Base-by-base conservation (phyloP, 2,113 vertebrate species). In the Paedocypris sp. region DNA sequence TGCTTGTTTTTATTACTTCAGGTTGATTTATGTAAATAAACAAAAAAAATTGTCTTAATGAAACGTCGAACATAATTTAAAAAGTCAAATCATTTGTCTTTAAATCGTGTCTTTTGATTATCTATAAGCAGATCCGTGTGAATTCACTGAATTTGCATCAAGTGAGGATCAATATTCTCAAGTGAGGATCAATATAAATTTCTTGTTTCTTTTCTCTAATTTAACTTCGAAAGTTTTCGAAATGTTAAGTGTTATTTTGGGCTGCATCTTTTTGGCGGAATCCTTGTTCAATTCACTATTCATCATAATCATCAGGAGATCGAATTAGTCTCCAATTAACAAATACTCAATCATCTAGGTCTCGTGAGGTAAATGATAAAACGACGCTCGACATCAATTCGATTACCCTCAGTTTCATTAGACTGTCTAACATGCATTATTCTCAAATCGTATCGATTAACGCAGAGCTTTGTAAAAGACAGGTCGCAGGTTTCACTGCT, bases 371-470 rank as follows among this genome's bases (percentile, higher is more conserved):
- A 20, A 28, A 47, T 60, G 58, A 60, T 53, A 39, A 36, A 58
- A 64, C 50, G 31, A 22, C 57, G 26, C 41, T 66, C 49, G 35
- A 39, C 36, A 60, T 56, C 56, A 69, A 73, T 73, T 76, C 41
- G 71, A 72, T 72, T 70, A 76, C 20, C 57, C 18, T 15, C 58
- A 42, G 57, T 64, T 70, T 56, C 74, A 69, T 72, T 67, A 76
- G 71, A 64, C 60, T 39, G 64, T 63, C 69, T 72, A 74, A 76
- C 67, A 72, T 74, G 65, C 36, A 68, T 64, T 64, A 61, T 68
- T 50, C 12, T 10, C 39, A 46, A 60, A 76, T 50, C 36, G 64
- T 58, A 72, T 72, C 58, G 69, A 72, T 76, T 69, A 62, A 65
- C 49, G 54, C 36, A 57, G 36, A 32, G 39, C 54, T 35, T 43